Percentiles rank a stretch among this genome's conserved stretches.
These are phyloP conservation scores for Platichthys stellatus DNA, from an alignment of 2,113 vertebrate genomes.

Conservation along the genomic window DNA sequence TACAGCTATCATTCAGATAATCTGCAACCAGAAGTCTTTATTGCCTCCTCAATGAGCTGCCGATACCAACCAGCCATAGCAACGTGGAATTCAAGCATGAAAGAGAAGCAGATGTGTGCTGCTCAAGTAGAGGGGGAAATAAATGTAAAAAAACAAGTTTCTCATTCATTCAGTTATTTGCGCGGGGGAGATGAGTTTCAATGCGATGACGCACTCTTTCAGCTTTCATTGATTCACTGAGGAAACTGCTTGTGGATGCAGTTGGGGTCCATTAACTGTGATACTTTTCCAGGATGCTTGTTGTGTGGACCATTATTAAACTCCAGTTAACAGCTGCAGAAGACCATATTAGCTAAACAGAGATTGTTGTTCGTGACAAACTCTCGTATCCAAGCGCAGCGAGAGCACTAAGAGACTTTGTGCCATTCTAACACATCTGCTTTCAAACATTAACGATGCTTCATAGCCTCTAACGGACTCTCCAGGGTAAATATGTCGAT, in stretches of 20 bases:
- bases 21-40: conserved; percentile 18
- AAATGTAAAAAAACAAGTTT: conserved; percentile 14
- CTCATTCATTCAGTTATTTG: conserved; percentile 53
- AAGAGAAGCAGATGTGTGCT: conserved; percentile 30
- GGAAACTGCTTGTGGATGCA: conserved; percentile 60
- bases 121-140: conserved; percentile 31
- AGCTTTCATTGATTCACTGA: conserved; percentile 60
- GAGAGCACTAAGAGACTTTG: conserved; percentile 50
- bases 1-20: conserved; percentile 36
- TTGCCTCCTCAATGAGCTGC: conserved; percentile 10
- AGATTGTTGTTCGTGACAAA: conserved; percentile 63
- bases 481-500: conserved; percentile 55
- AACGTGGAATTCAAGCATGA: conserved; percentile 39
- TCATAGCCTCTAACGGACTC: conserved; percentile 57
- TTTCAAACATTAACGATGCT: conserved; percentile 69
- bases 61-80: conserved; percentile 16
- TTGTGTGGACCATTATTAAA: conserved; percentile 74
- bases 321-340: conserved; percentile 72
- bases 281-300: conserved; percentile 60
- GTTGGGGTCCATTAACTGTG: conserved; percentile 70
- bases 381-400: conserved; percentile 59
- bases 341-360: conserved; percentile 57
- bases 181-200: conserved; percentile 41
- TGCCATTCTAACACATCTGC: conserved; percentile 69
- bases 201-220: conserved; percentile 48